These are phyloP conservation scores for Limenitis camilla DNA, from an alignment of 2,888 invertebrate genomes.

Conservation along the genomic window DNA sequence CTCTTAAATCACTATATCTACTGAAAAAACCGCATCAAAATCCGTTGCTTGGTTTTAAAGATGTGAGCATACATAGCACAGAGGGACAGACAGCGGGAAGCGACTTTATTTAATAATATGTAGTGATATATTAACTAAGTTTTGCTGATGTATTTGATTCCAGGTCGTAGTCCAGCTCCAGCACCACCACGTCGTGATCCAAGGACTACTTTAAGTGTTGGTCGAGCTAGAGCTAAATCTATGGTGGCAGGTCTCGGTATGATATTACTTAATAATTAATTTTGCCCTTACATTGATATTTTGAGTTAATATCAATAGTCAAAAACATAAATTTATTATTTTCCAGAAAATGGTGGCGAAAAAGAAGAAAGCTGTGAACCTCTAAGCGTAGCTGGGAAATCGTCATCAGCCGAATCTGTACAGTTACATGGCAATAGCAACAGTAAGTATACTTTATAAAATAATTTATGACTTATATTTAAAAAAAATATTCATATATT, in stretches of 20 bases:
- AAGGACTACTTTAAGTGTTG: constrained; percentile 94
- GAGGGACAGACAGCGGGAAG: no score
- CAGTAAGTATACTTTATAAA: constrained; percentile 38
- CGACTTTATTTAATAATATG: no score
- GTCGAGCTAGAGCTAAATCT: constrained; percentile 91
- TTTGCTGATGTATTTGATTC: not conserved
- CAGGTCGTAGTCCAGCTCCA: constrained; percentile 86
- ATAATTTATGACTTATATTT: no score
- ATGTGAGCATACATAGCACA: no score
- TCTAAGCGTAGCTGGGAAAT: constrained; percentile 79
- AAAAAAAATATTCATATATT: no score
- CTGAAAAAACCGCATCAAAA: no score
- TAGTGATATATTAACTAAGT: no score
- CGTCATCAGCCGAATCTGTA: constrained; percentile 88
- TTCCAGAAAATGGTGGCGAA: constrained; percentile 78
- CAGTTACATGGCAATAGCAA: constrained; percentile 75
- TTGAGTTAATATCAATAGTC: no score
- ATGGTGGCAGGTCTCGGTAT: constrained; percentile 92
- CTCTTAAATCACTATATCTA: no score
- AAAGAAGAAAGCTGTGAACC: constrained; percentile 83
- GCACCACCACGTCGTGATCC: constrained; percentile 95
- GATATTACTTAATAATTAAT: constrained; percentile 13
- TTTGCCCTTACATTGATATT: not conserved
- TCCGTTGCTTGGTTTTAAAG: no score
- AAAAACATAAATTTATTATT: no score